Percentiles rank a stretch among this genome's conserved stretches.
phyloP scores from a whole-genome alignment of 2,797 vertebrate genomes.

The Sebastes iracundus region DNA sequence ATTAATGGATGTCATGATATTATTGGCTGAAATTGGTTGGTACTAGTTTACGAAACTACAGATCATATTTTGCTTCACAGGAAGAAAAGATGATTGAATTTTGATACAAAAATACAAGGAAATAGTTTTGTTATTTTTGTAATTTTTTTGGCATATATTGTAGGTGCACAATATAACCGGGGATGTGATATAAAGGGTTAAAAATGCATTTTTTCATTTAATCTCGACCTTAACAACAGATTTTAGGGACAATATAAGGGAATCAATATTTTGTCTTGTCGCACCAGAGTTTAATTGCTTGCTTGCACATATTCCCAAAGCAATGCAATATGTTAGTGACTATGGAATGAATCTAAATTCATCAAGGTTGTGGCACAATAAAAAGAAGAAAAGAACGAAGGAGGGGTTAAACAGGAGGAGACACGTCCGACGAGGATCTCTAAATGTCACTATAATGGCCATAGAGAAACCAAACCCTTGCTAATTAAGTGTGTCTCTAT shows the following conservation, averaged over 20 bases:
- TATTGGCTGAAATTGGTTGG: background rate
- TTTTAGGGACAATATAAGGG: background rate
- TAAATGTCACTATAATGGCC: slow-evolving; percentile 30
- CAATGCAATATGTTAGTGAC: background rate
- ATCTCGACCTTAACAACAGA: too few relatives aligned
- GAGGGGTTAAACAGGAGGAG: background rate
- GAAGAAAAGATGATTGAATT: background rate
- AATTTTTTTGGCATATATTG: too few relatives aligned
- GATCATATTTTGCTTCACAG: background rate
- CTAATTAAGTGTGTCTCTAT: slow-evolving; percentile 67
- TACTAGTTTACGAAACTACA: background rate
- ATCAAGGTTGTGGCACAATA: background rate
- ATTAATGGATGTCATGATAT: too few relatives aligned
- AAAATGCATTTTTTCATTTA: too few relatives aligned
- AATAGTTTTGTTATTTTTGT: too few relatives aligned
- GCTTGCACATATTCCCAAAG: background rate
- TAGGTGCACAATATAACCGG: too few relatives aligned
- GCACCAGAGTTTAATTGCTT: background rate
- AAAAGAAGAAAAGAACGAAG: background rate
- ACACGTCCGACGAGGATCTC: slow-evolving; percentile 5
- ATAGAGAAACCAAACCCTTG: slow-evolving; percentile 50
- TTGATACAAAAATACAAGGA: background rate
- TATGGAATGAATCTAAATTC: background rate
- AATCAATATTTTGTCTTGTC: background rate
- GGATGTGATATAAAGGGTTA: too few relatives aligned